These are phyloP conservation scores for Siniperca undulata DNA, from an alignment of 2,797 vertebrate species.

Conservation along the genomic window DNA sequence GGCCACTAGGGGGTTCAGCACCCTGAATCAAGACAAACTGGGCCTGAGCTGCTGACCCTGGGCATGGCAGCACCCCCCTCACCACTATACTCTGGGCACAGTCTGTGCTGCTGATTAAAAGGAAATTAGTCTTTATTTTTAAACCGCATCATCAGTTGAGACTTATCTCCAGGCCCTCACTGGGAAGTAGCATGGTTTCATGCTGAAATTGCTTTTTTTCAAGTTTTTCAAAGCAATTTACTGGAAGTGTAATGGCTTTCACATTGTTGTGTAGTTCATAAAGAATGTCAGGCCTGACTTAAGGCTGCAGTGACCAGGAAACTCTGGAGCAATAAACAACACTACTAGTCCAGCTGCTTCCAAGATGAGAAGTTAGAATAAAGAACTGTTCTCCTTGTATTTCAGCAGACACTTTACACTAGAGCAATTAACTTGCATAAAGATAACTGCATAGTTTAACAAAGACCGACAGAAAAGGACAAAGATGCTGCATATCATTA, in stretches of 20 bases:
- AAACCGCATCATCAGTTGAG: constrained; percentile 69
- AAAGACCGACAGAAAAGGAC: constrained; percentile 4
- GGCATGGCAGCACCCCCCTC: constrained; percentile 25
- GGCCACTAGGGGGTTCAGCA: too few species aligned
- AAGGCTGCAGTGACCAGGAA: constrained; percentile 43
- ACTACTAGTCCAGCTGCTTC: constrained; percentile 1
- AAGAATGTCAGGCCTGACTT: constrained; percentile 59
- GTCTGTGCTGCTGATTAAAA: constrained; percentile 73
- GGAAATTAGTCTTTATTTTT: constrained; percentile 78
- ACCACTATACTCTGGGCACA: constrained; percentile 35
- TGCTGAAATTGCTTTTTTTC: constrained; percentile 62
- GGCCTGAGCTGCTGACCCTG: constrained; percentile 48
- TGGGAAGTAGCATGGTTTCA: constrained; percentile 59
- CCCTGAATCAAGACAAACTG: too few species aligned
- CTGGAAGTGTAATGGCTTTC: constrained; percentile 61
- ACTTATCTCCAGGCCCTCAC: constrained; percentile 66
- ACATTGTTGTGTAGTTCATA: constrained; percentile 58
- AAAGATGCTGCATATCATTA: constrained; percentile 25
- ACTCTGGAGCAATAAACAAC: constrained; percentile 54
- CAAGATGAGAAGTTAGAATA: constrained; percentile 26
- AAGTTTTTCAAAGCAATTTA: constrained; percentile 67
- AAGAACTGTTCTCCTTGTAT: constrained; percentile 4
- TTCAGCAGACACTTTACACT: constrained; percentile 5
- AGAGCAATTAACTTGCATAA: constrained; percentile 9
- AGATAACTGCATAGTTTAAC: constrained; percentile 7